Conservation (phyloP, 1,140 invertebrate species). For the Platyura marginata region DNA sequence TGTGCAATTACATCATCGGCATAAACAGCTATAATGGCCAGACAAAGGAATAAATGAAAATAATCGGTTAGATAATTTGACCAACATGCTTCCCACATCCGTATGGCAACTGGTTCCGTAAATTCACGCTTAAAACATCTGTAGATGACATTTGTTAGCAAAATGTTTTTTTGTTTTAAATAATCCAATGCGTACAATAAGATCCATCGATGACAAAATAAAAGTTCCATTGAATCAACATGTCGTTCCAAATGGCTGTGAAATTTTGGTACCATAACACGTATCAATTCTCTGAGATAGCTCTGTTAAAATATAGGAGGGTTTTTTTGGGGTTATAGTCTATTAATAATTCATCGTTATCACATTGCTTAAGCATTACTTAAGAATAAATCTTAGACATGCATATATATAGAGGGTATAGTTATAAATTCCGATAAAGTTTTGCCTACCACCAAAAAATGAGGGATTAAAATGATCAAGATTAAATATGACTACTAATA, state of each 20-base stretch:
- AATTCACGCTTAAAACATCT: conserved; percentile 82
- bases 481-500: too few relatives aligned
- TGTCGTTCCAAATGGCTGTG: conserved; percentile 67
- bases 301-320: conserved; percentile 27
- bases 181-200: conserved; percentile 42
- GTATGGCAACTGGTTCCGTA: conserved; percentile 61
- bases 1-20: conserved; percentile 83
- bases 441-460: too few relatives aligned
- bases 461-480: too few relatives aligned
- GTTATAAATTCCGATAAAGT: too few relatives aligned
- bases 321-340: background rate
- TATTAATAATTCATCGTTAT: background rate
- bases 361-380: too few relatives aligned
- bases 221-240: conserved; percentile 66
- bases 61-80: conserved; percentile 83
- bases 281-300: conserved; percentile 69
- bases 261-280: conserved; percentile 74
- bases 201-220: conserved; percentile 90
- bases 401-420: too few relatives aligned
- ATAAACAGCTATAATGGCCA: conserved; percentile 81
- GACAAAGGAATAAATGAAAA: conserved; percentile 79
- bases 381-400: too few relatives aligned
- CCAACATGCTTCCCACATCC: conserved; percentile 93
- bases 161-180: background rate
- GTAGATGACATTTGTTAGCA: conserved; percentile 1